Conservation (phyloP, 2,888 invertebrate genomes). For the Cryptophagus acutangulus region DNA sequence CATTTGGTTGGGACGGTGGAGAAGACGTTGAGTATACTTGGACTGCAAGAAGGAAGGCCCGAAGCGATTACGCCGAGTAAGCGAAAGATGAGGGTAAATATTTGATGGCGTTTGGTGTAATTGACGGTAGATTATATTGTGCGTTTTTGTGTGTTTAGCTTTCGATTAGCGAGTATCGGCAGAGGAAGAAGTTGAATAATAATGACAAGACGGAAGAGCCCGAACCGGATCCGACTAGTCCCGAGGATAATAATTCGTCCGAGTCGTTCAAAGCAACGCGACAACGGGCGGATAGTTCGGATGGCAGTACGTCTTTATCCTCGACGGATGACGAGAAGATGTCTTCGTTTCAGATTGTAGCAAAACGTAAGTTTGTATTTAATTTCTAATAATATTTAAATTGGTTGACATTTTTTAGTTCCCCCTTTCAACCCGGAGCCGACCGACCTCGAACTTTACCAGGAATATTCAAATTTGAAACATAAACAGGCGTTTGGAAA, state of each 20-base stretch:
- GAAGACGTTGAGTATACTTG: constrained; percentile 46
- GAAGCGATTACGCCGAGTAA: constrained; percentile 42
- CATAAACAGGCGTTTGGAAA: constrained; percentile 76
- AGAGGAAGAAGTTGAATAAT: constrained; percentile 62
- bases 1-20: constrained; percentile 47
- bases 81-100: constrained; percentile 45
- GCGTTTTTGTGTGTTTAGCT: constrained; percentile 54
- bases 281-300: constrained; percentile 51
- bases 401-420: too few species aligned
- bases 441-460: constrained; percentile 77
- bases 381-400: neutral
- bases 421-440: constrained; percentile 77
- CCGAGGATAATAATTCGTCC: constrained; percentile 37
- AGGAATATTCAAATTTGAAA: constrained; percentile 82
- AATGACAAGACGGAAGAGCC: constrained; percentile 36
- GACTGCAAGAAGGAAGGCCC: constrained; percentile 40
- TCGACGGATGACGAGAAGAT: constrained; percentile 51
- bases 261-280: constrained; percentile 42
- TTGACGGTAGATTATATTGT: too few species aligned
- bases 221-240: constrained; percentile 28
- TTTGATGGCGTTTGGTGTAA: too few species aligned
- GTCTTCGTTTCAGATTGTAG: constrained; percentile 30
- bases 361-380: constrained; percentile 24
- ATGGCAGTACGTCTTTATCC: constrained; percentile 52
- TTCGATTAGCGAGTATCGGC: constrained; percentile 85